Evolutionary conservation across 2,888 invertebrate species (phyloP).

Genomic region (Lordiphosa andalusiaca): DNA sequence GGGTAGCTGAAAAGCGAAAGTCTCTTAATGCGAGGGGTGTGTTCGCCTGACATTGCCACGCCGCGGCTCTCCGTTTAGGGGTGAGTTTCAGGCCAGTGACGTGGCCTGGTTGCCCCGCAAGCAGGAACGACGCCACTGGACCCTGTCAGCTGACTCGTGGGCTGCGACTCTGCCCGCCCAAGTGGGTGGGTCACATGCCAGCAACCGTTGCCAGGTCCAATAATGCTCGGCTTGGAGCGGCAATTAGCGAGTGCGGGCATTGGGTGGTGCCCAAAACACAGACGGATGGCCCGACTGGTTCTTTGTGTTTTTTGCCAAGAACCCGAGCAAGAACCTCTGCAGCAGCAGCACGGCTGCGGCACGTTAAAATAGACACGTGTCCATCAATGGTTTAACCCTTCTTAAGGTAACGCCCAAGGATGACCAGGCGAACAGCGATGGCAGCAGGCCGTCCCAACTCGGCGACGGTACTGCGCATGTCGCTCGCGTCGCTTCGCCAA

Average conservation of each 20-base stretch:
- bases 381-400: constrained; percentile 80
- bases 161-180: constrained; percentile 50
- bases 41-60: constrained; percentile 41
- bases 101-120: constrained; percentile 1
- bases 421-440: constrained; percentile 74
- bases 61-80: constrained; percentile 55
- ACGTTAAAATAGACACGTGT: constrained; percentile 76
- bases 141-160: constrained; percentile 39
- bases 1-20: constrained; percentile 48
- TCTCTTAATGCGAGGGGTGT: constrained; percentile 56
- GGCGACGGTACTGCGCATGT: constrained; percentile 50
- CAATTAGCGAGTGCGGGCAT: constrained; percentile 50
- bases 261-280: constrained; percentile 50
- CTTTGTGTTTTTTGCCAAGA: constrained; percentile 62
- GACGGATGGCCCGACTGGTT: constrained; percentile 51
- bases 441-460: constrained; percentile 2
- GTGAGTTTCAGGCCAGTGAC: constrained; percentile 56
- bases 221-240: constrained; percentile 38
- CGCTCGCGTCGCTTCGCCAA: constrained; percentile 7
- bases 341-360: constrained; percentile 35
- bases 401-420: constrained; percentile 81
- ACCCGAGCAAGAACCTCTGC: constrained; percentile 35
- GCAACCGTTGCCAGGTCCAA: constrained; percentile 45
- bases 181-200: constrained; percentile 60
- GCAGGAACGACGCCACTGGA: constrained; percentile 50